A percentile compares a stretch with the other conserved stretches of the same genome.
phyloP scores from a whole-genome alignment of 2,888 invertebrate species.

The Eristalinus sepulchralis region DNA sequence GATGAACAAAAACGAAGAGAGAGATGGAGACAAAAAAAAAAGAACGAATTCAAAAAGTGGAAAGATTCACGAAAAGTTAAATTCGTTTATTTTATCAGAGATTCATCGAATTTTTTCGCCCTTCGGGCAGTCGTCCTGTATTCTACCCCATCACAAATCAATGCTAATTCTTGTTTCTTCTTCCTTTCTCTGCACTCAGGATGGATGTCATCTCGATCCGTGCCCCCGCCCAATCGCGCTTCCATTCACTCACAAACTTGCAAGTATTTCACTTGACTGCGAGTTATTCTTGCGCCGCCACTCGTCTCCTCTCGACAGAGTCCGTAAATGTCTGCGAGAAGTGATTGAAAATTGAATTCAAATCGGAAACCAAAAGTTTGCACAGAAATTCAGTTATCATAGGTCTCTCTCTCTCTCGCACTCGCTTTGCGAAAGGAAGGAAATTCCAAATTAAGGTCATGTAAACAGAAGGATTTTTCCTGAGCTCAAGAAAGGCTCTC shows the following conservation, averaged over 20 bases:
- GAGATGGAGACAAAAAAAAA: conserved; percentile 5
- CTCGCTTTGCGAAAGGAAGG: conserved; percentile 19
- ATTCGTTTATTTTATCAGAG: conserved; percentile 68
- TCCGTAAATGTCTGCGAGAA: conserved; percentile 13
- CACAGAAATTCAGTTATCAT: conserved; percentile 63
- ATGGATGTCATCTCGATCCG: conserved; percentile 20
- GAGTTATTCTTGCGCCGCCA: neutral
- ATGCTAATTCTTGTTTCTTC: conserved; percentile 66
- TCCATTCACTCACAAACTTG: conserved; percentile 56
- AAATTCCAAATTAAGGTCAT: conserved; percentile 63
- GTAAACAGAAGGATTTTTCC: conserved; percentile 32
- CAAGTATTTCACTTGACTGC: conserved; percentile 40
- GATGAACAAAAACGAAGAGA: conserved; percentile 7
- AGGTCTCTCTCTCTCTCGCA: neutral
- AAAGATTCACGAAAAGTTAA: conserved; percentile 56
- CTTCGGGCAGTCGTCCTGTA: conserved; percentile 12
- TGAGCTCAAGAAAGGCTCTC: conserved; percentile 14
- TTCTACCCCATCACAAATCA: conserved; percentile 60
- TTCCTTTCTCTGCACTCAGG: conserved; percentile 21
- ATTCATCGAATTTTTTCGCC: conserved; percentile 43
- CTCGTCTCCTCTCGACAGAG: neutral
- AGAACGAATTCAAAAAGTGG: neutral
- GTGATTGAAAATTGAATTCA: conserved; percentile 67
- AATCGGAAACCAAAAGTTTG: conserved; percentile 70
- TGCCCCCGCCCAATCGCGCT: neutral